Evolutionary conservation across 1,140 invertebrate genomes (phyloP), one percentile per base, ranked within the genome.

Genomic region (Odontomachus brunneus): DNA sequence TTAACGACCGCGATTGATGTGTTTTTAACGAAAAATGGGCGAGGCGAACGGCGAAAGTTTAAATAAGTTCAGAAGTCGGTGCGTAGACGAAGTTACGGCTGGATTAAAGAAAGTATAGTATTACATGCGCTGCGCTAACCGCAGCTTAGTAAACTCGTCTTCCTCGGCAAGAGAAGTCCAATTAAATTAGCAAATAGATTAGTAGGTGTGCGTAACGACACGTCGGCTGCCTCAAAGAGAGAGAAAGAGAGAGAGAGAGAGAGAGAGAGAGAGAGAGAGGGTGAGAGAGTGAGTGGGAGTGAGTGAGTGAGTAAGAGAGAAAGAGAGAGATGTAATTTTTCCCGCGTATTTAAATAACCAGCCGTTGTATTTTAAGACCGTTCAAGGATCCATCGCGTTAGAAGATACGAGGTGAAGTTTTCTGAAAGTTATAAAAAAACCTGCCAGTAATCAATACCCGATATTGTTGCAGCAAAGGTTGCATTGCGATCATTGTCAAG

Each of bases 381-480:
- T 26, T 48, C 22, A 44, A 33, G 22, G 65, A 57, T 67, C 29
- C 5, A 29, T 17, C 12, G 49, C 55, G 19, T 78, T 78, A 57
- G 7, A 57, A 78, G 63, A 55, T 26, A 12, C n/a, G 48, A 15
- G 19, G 22, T 48, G 65, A 57, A 71, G 51, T 80, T 71, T 69
- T 78, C 57, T 57, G 69, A 57, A 80, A 11, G n/a, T 71, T 80
- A 80, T 69, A 48, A 59, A 80, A 80, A 80, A 69, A 51, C 14
- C 51, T n/a, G 14, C 59, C 65, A 80, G 65, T 51, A 80, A 71
- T 80, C 75, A 80, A 80, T 80, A 80, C 60, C 75, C 65, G 33
- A 80, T 80, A 80, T 80, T 80, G 49, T 71, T 80, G 11, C 33
- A 71, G 53, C 65, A 71, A 71, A 80, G 75, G 75, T 69, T 71